phyloP scores from a whole-genome alignment of 1,140 invertebrate species.

The Carcinoscorpius rotundicauda region DNA sequence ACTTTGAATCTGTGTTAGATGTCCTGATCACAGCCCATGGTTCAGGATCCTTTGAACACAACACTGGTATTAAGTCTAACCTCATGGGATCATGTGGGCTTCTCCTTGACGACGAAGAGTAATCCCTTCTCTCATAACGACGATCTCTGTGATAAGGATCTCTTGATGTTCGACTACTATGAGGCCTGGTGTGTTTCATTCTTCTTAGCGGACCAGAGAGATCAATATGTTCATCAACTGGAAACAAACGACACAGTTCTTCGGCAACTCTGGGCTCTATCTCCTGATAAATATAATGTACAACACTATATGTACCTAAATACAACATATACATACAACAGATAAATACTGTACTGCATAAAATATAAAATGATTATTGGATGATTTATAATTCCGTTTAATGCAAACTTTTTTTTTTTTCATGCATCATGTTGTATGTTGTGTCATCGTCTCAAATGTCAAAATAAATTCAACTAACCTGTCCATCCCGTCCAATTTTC shows the following conservation, averaged over 20 bases:
- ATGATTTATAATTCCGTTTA: too few relatives aligned
- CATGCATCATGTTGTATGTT: too few relatives aligned
- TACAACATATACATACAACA: too few relatives aligned
- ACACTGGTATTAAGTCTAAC: conserved; percentile 12
- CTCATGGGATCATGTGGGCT: conserved; percentile 17
- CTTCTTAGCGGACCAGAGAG: conserved; percentile 76
- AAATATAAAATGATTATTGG: too few relatives aligned
- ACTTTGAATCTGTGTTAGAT: too few relatives aligned
- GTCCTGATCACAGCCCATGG: too few relatives aligned
- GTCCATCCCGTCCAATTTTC: conserved; percentile 95
- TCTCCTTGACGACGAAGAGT: conserved; percentile 14
- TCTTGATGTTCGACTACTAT: conserved; percentile 2
- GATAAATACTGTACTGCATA: too few relatives aligned
- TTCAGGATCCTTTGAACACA: too few relatives aligned
- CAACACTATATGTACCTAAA: background rate
- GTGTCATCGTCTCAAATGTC: too few relatives aligned
- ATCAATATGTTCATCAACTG: conserved; percentile 84
- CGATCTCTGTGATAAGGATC: conserved; percentile 10
- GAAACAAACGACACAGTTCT: conserved; percentile 85
- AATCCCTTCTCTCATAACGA: conserved; percentile 1
- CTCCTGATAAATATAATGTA: conserved; percentile 46
- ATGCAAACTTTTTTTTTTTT: too few relatives aligned
- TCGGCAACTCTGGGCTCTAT: conserved; percentile 90
- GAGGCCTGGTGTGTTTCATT: conserved; percentile 36
- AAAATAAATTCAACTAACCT: conserved; percentile 32